Conservation (phyloP, 2,797 vertebrate species). For the Xerus rutilus region DNA sequence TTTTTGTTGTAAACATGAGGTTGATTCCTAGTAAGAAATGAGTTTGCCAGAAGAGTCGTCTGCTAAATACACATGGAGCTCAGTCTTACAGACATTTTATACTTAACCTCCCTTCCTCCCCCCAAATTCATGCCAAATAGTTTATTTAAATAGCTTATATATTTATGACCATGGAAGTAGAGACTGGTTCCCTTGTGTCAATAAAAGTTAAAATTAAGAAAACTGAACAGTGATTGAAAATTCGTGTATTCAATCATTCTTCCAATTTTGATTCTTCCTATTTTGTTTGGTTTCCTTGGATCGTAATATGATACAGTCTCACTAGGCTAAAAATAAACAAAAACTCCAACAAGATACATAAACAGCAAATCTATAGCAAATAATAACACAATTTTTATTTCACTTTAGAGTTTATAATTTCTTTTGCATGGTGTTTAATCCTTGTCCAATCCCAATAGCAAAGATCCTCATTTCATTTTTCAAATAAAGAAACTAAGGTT, state of each 20-base stretch:
- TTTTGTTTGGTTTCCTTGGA: slow-evolving; percentile 50
- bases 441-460: background rate
- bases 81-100: background rate
- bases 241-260: slow-evolving; percentile 37
- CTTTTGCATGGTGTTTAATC: slow-evolving; percentile 18
- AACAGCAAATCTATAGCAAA: background rate
- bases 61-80: background rate
- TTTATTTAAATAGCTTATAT: slow-evolving; percentile 49
- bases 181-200: background rate
- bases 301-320: background rate
- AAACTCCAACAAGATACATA: slow-evolving; percentile 14
- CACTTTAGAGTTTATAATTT: background rate
- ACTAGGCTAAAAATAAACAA: slow-evolving; percentile 9
- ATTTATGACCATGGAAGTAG: slow-evolving; percentile 16
- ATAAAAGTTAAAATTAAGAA: slow-evolving; percentile 58
- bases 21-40: slow-evolving; percentile 43
- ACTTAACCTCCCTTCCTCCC: background rate
- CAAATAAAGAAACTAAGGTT: background rate
- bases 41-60: background rate
- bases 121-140: background rate
- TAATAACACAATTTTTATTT: slow-evolving; percentile 1
- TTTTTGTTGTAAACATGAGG: background rate
- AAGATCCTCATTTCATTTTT: background rate
- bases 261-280: slow-evolving; percentile 50
- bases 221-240: slow-evolving; percentile 50